Evolutionary conservation across 2,888 invertebrate species (phyloP), one percentile per base, ranked within the genome.

Genomic region (Anthrax anthrax): DNA sequence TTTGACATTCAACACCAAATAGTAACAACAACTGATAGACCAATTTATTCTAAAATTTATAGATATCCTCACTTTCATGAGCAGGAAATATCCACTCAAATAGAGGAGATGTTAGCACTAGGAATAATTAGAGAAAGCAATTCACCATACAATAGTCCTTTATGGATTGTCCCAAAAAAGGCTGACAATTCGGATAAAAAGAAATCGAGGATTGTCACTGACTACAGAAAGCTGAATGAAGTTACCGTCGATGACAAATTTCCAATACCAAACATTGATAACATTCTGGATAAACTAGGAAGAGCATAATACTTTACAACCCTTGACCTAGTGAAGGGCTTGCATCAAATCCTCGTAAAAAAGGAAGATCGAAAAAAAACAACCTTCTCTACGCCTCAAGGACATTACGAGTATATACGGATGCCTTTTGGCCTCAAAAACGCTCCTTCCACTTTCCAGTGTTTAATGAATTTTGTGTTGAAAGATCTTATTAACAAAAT

Each of bases 111-210:
- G 43, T 27, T 43, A 12, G 13, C 14, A n/a, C 41, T 44, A 47
- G 47, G 47, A 18, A 59, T 61, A 18, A 60, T 61, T 12, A 47
- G 48, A 39, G 54, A 52, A 41, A 56, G 55, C 19, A 49, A 51
- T 42, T 56, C 55, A 2, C 56, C 57, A 14, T 59, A 56, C 49
- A 51, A 47, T 32, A 48, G 52, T n/a, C 57, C 56, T 13, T 45
- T 60, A 18, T 57, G 55, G 54, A 50, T 56, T 36, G 58, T 57
- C n/a, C 54, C 55, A 17, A 59, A 56, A 51, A 59, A 60, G 49
- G 27, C 46, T n/a, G 54, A 56, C 47, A 49, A 48, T 19, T 44
- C 43, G 14, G 42, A 39, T 18, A 40, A 23, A 23, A 42, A 47
- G 40, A 50, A 50, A 16, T 48, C 47, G 47, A 37, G 49, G 23